Conservation (phyloP, 2,113 vertebrate species). For the Myotis brandtii region DNA sequence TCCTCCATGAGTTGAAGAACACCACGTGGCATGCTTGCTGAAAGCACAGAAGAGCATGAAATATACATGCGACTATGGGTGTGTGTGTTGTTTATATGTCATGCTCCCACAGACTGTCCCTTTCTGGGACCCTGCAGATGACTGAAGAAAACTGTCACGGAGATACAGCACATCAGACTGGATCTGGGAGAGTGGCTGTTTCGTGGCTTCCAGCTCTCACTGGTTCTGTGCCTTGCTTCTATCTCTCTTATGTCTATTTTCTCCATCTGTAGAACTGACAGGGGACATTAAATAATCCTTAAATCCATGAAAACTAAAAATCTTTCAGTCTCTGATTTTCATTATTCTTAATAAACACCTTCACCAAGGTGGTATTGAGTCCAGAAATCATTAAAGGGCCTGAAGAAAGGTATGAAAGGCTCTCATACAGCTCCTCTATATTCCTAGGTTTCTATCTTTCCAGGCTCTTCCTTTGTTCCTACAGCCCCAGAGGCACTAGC, state of each 20-base stretch:
- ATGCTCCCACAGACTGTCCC: not conserved
- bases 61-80: not conserved
- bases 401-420: not conserved
- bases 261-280: not conserved
- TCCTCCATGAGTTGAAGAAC: not conserved
- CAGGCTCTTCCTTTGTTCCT: no score
- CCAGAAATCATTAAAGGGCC: not conserved
- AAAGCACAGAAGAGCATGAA: not conserved
- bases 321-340: not conserved
- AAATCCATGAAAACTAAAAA: not conserved
- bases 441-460: no score
- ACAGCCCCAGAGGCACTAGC: no score
- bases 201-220: not conserved
- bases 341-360: not conserved
- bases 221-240: not conserved
- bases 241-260: not conserved
- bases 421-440: not conserved
- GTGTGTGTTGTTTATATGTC: not conserved
- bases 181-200: not conserved
- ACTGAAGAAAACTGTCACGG: not conserved
- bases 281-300: not conserved
- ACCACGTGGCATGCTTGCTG: not conserved
- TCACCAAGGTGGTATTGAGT: not conserved
- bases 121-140: not conserved
- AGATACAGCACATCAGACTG: not conserved